A percentile compares a stretch with the other conserved stretches of the same genome.
Evolutionary conservation across 2,113 vertebrate species (phyloP).

Genomic region (Pterocles burchelli): DNA sequence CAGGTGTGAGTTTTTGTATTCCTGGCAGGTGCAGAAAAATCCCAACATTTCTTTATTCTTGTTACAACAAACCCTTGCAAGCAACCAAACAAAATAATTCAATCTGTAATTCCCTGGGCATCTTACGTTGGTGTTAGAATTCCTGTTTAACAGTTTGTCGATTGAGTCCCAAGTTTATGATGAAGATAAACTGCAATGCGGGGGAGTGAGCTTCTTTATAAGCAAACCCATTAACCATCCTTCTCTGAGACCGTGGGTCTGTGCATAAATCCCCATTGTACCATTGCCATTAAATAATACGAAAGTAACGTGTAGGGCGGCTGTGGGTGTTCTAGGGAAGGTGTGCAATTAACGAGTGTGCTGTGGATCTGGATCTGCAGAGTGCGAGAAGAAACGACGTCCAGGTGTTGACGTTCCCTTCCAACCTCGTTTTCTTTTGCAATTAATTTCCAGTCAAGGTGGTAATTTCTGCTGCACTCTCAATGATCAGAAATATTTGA

Average conservation of each 20-base stretch:
- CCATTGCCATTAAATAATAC: neutral
- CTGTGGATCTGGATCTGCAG: neutral
- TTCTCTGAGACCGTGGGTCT: neutral
- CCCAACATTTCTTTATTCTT: neutral
- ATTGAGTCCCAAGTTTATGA: slow-evolving; percentile 41
- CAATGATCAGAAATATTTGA: slow-evolving; percentile 76
- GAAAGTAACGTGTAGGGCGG: neutral
- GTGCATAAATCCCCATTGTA: neutral
- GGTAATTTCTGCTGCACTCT: slow-evolving; percentile 66
- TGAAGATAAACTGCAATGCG: slow-evolving; percentile 29
- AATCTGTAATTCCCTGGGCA: neutral
- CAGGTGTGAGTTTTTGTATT: neutral
- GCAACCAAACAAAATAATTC: neutral
- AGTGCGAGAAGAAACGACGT: neutral
- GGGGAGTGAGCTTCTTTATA: slow-evolving; percentile 17
- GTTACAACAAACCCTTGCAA: neutral
- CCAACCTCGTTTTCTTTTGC: slow-evolving; percentile 56
- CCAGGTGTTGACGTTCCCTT: neutral
- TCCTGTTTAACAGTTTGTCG: slow-evolving; percentile 56
- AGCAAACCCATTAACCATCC: slow-evolving; percentile 33
- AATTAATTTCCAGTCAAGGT: slow-evolving; percentile 64
- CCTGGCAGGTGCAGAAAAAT: neutral
- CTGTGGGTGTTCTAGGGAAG: neutral
- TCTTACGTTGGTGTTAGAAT: neutral
- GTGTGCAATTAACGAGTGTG: slow-evolving; percentile 49